phyloP scores from a whole-genome alignment of 2,113 vertebrate species.

The Mola mola region DNA sequence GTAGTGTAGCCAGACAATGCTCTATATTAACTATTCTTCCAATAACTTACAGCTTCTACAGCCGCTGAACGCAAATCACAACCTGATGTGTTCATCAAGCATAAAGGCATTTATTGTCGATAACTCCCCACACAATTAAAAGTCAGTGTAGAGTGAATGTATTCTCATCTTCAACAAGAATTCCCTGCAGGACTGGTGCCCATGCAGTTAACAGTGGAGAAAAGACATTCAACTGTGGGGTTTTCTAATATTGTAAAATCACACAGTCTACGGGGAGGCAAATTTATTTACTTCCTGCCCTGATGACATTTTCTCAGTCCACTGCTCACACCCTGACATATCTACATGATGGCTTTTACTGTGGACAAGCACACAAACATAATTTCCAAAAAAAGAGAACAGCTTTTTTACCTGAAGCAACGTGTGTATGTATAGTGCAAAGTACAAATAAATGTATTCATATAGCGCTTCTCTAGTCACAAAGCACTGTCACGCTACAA shows the following conservation, averaged over 20 bases:
- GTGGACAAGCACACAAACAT: too few species aligned
- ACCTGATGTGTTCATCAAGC: slow-evolving; percentile 21
- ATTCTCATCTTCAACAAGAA: slow-evolving; percentile 15
- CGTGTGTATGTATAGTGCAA: too few species aligned
- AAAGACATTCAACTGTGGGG: slow-evolving; percentile 21
- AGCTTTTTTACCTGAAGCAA: too few species aligned
- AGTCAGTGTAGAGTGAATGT: slow-evolving; percentile 1
- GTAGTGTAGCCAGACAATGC: too few species aligned
- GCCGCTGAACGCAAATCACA: slow-evolving; percentile 22
- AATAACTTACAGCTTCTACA: too few species aligned
- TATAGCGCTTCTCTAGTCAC: too few species aligned
- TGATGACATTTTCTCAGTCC: slow-evolving; percentile 59
- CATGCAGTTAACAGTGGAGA: slow-evolving; percentile 10
- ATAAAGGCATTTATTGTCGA: slow-evolving; percentile 3
- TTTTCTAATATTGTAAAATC: slow-evolving; percentile 47
- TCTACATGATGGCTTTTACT: slow-evolving; percentile 38
- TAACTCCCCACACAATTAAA: background rate
- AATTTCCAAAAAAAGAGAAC: too few species aligned
- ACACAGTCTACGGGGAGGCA: slow-evolving; percentile 49
- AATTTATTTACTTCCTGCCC: slow-evolving; percentile 66
- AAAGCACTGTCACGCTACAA: too few species aligned
- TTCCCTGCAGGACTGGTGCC: slow-evolving; percentile 38
- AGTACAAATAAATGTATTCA: too few species aligned
- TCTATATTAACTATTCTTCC: background rate
- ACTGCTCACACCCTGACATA: slow-evolving; percentile 36